Evolutionary conservation across 2,888 invertebrate genomes (phyloP), one percentile per base, ranked within the genome.

Genomic region (Coleophora deauratella): DNA sequence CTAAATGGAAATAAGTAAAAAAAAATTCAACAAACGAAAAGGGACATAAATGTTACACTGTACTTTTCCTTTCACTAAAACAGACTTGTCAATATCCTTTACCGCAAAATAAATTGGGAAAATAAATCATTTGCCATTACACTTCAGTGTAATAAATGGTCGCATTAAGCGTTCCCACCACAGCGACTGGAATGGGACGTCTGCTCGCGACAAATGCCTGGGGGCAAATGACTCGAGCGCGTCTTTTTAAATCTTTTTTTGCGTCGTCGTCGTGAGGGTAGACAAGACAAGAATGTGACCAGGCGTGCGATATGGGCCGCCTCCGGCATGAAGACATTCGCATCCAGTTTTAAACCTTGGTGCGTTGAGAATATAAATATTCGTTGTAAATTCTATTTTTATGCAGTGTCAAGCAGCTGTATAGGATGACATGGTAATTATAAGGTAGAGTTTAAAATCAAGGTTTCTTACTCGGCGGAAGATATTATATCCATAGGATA

Each of bases 281-380:
- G 72, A 21, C 21, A 21, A 4, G 55, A 56, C 57, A 66, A 68
- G 74, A 75, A 76, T 76, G 76, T 74, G 74, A 75, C 76, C 74
- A 65, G 59, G 54, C 64, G 73, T 73, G 76, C 74, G 74, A 76
- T 76, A 77, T 77, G 73, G 64, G 58, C 49, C 50, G 72, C 75
- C 72, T 41, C 44, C 43, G 62, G 76, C 62, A 51, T 55, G 54
- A 62, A 66, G 66, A 73, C 67, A 71, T 60, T 62, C 56, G 52
- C 68, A 60, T 61, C 56, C 52, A 49, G 50, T 53, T 54, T 49
- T 49, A 47, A 21, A 6, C 21, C 21, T 21, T 21, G 21, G 21
- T 21, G 45, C 41, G 37, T 51, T 48, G 54, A 62, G 32, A 32
- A 32, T 10, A n/a, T 4, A 32, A 32, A n/a, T 21, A 21, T 21